Percentiles rank a stretch among this genome's conserved stretches.
Evolutionary conservation across 2,113 vertebrate species (phyloP).

Genomic region (Acinonyx jubatus): DNA sequence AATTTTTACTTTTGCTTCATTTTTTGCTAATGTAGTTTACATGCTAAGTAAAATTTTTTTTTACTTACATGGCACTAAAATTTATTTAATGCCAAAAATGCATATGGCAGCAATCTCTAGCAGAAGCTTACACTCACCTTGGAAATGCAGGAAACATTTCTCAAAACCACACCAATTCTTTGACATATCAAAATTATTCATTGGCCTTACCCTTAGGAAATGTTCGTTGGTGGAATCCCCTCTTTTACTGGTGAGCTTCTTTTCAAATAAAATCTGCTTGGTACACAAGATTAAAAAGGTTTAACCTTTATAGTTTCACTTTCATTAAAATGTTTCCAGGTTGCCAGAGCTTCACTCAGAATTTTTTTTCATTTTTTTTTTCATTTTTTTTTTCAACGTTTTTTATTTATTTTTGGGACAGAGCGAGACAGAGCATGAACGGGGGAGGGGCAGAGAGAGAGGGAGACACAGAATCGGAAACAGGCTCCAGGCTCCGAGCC

Average conservation of each 20-base stretch:
- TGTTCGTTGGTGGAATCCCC: neutral
- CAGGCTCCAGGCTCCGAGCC: too few species aligned
- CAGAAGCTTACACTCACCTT: neutral
- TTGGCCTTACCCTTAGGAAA: neutral
- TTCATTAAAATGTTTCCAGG: neutral
- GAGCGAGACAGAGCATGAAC: too few species aligned
- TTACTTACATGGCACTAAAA: neutral
- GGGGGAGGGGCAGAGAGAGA: too few species aligned
- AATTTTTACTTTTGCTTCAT: conserved; percentile 4
- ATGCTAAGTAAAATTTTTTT: neutral
- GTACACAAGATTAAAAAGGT: neutral
- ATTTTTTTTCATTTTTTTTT: neutral
- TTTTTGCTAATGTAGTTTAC: neutral
- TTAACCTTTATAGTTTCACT: neutral
- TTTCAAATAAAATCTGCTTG: neutral
- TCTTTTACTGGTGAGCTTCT: neutral
- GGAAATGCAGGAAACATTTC: neutral
- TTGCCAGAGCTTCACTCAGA: neutral
- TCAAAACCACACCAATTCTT: neutral
- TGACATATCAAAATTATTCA: neutral
- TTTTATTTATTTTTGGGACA: too few species aligned
- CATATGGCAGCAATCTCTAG: neutral
- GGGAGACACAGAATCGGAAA: too few species aligned
- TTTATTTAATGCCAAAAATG: neutral
- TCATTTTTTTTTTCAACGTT: too few species aligned